Conservation (phyloP, 35 echinoderm and acorn worm species). For the Diadema setosum region DNA sequence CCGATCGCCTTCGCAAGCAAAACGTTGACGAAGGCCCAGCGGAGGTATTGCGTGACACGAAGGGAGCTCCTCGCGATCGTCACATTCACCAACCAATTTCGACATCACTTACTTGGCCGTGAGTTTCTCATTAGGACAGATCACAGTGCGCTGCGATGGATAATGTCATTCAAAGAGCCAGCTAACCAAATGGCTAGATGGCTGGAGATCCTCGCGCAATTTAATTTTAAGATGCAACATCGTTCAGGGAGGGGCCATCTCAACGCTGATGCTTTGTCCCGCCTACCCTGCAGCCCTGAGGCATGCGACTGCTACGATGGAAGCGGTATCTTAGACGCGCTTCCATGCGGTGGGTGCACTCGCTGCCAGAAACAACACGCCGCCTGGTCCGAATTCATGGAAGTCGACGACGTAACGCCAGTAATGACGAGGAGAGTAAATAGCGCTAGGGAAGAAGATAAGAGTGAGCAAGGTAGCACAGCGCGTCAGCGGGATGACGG, state of each 20-base stretch:
- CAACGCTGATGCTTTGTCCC: conserved; percentile 41
- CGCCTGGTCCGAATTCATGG: neutral
- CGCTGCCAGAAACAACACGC: neutral
- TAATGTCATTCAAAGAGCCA: conserved; percentile 50
- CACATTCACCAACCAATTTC: conserved; percentile 20
- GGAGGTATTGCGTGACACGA: conserved; percentile 55
- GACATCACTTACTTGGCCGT: conserved; percentile 55
- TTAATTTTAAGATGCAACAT: conserved; percentile 29
- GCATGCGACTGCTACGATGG: neutral
- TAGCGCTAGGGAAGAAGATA: too few relatives aligned
- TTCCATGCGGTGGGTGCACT: neutral
- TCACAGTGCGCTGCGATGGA: conserved; percentile 51
- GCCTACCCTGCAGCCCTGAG: neutral
- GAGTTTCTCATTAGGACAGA: conserved; percentile 57
- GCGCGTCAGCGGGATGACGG: too few relatives aligned
- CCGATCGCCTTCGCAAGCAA: conserved; percentile 37
- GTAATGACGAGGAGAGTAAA: neutral
- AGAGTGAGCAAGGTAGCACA: too few relatives aligned
- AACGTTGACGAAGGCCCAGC: conserved; percentile 1
- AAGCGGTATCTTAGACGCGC: too few relatives aligned
- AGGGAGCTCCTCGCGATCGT: conserved; percentile 54
- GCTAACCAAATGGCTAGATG: conserved; percentile 32
- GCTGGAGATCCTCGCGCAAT: conserved; percentile 29
- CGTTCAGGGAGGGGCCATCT: neutral
- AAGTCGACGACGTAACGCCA: neutral